These are phyloP conservation scores for Rotaria sp. DNA, from an alignment of 2,888 invertebrate genomes.

Conservation along the genomic window DNA sequence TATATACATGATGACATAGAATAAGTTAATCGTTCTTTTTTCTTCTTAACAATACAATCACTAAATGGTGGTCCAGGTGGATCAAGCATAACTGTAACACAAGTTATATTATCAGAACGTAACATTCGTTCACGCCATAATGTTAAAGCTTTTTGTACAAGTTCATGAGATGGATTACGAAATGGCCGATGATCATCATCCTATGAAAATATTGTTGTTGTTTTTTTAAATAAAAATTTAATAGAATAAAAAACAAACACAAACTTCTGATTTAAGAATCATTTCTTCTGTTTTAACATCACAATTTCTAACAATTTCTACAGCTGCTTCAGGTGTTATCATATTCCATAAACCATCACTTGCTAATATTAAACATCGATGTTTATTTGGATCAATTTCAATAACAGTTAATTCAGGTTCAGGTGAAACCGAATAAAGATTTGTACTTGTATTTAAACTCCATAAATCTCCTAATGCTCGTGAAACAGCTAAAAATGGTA, in stretches of 20 bases:
- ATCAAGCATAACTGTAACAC: conserved; percentile 81
- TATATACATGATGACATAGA: background rate
- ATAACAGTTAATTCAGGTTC: conserved; percentile 88
- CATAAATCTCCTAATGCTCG: conserved; percentile 89
- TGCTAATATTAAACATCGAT: conserved; percentile 77
- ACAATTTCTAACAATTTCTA: conserved; percentile 64
- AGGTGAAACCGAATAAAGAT: conserved; percentile 92
- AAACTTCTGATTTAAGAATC: conserved; percentile 38
- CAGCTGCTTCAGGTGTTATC: conserved; percentile 73
- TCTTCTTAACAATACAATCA: conserved; percentile 29
- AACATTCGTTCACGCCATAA: conserved; percentile 76
- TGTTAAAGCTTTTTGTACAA: conserved; percentile 74
- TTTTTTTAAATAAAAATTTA: background rate
- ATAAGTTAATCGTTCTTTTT: background rate
- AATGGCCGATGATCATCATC: conserved; percentile 42
- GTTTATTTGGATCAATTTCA: conserved; percentile 65
- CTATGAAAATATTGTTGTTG: background rate
- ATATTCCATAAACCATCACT: conserved; percentile 97
- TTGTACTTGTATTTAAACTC: conserved; percentile 84
- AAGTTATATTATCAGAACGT: conserved; percentile 91
- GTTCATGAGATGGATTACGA: conserved; percentile 79
- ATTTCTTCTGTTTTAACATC: conserved; percentile 41
- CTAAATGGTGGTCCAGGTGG: conserved; percentile 72
- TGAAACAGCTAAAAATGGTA: conserved; percentile 73
- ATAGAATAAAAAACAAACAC: background rate